These are phyloP conservation scores for Carassius carassius DNA, from an alignment of 2,113 vertebrate species.

Conservation along the genomic window DNA sequence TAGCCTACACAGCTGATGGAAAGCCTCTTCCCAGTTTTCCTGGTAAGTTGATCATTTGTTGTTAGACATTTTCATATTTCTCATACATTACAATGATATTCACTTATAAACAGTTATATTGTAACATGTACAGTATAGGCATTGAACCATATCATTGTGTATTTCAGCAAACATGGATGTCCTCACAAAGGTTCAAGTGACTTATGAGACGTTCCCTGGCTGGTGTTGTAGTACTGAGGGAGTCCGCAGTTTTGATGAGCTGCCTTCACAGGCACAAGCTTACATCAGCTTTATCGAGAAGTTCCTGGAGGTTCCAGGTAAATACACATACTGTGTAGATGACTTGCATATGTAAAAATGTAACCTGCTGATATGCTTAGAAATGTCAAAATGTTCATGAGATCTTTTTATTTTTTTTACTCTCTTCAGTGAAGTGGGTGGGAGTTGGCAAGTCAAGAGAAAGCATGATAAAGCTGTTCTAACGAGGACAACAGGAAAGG, in stretches of 20 bases:
- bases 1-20: constrained; percentile 74
- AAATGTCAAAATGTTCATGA: constrained; percentile 14
- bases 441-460: constrained; percentile 81
- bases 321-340: background rate
- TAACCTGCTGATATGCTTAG: background rate
- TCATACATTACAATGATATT: too few relatives aligned
- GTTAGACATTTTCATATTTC: too few relatives aligned
- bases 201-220: constrained; percentile 76
- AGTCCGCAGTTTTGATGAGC: constrained; percentile 69
- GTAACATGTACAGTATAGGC: background rate
- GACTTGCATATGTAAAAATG: background rate
- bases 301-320: constrained; percentile 79
- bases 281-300: constrained; percentile 79
- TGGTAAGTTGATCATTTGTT: constrained; percentile 59
- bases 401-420: background rate
- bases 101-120: background rate
- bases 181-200: constrained; percentile 74
- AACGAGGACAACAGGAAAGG: constrained; percentile 43
- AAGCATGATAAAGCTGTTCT: constrained; percentile 79
- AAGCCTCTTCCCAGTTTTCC: constrained; percentile 78
- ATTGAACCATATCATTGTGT: background rate
- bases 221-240: constrained; percentile 78
- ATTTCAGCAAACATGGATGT: constrained; percentile 78
- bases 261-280: constrained; percentile 73
- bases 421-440: constrained; percentile 80